Conservation (phyloP, 35 echinoderm and acorn worm species). For the Ophiothrix spiculata region DNA sequence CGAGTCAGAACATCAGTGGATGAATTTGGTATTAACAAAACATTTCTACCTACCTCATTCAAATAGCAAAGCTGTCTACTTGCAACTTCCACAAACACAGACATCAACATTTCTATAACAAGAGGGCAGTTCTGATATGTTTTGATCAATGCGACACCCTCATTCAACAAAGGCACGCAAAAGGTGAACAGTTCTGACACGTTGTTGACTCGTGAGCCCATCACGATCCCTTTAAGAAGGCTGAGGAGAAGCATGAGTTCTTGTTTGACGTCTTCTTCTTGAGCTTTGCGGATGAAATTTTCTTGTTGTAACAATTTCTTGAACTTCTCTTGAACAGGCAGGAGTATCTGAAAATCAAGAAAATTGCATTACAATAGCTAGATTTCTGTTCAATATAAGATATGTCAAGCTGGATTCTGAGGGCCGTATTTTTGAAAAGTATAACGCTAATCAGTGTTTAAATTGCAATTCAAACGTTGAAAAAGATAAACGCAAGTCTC, state of each 20-base stretch:
- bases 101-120: constrained; percentile 61
- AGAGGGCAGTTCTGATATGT: constrained; percentile 83
- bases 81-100: constrained; percentile 64
- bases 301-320: constrained; percentile 67
- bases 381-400: too few species aligned
- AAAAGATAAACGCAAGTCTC: too few species aligned
- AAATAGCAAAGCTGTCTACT: constrained; percentile 70
- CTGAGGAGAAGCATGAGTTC: constrained; percentile 53
- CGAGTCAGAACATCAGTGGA: too few species aligned
- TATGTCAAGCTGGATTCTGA: too few species aligned
- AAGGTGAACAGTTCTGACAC: constrained; percentile 56
- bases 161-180: constrained; percentile 65
- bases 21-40: too few species aligned
- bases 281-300: constrained; percentile 66
- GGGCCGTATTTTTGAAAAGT: too few species aligned
- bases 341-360: constrained; percentile 40
- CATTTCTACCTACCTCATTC: constrained; percentile 74
- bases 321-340: constrained; percentile 80
- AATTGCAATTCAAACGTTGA: too few species aligned
- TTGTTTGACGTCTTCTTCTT: constrained; percentile 43
- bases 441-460: not conserved
- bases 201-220: constrained; percentile 65
- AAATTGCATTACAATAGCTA: not conserved
- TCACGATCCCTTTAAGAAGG: constrained; percentile 60
- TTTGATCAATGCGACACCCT: constrained; percentile 60